These are phyloP conservation scores for Lanius collurio DNA, from an alignment of 2,113 vertebrate genomes.

Conservation along the genomic window DNA sequence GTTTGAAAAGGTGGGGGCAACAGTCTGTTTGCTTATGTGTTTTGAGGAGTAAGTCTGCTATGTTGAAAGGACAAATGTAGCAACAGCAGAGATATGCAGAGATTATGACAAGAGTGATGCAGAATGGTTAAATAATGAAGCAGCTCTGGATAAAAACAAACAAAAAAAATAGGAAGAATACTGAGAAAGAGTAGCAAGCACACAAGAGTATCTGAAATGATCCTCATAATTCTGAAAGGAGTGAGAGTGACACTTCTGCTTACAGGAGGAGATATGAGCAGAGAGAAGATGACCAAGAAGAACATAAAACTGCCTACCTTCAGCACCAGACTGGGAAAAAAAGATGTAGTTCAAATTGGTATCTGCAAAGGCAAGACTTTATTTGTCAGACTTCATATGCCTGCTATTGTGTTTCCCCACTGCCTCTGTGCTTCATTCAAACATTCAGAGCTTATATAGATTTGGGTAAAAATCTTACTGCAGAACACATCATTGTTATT, in stretches of 20 bases:
- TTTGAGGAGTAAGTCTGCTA: background rate
- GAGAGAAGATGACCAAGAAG: background rate
- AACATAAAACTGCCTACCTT: background rate
- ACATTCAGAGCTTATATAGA: background rate
- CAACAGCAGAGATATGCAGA: background rate
- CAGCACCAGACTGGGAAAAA: background rate
- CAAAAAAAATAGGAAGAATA: background rate
- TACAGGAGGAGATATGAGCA: background rate
- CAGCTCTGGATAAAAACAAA: background rate
- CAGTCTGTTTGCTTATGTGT: background rate
- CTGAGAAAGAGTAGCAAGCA: background rate
- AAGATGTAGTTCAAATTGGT: background rate
- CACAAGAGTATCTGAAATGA: background rate
- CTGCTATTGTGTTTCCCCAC: background rate
- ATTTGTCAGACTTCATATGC: background rate
- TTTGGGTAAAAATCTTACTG: background rate
- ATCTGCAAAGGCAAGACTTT: background rate
- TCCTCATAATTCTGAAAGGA: background rate
- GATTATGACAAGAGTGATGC: accelerated
- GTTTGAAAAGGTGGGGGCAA: background rate
- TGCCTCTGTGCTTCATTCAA: background rate
- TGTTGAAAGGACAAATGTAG: background rate
- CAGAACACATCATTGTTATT: background rate
- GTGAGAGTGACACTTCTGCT: background rate
- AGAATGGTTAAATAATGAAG: background rate